Conservation (phyloP, 2,888 invertebrate genomes). For the Agonopterix arenella region DNA sequence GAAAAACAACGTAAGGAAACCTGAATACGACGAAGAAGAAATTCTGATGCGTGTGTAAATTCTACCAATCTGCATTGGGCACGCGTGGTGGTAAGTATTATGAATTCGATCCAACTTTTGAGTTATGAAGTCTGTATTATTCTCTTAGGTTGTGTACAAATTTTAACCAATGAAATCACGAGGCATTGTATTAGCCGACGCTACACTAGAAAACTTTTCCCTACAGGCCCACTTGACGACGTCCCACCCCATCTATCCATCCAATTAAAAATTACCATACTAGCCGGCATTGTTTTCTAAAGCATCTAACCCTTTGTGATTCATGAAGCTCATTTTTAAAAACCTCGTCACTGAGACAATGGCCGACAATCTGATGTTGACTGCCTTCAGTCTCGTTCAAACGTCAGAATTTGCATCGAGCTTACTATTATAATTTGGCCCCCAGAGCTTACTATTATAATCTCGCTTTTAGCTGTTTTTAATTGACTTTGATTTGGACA, state of each 20-base stretch:
- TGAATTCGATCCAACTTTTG: no score
- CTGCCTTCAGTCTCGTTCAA: conserved; percentile 1
- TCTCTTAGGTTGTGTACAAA: no score
- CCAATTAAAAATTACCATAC: conserved; percentile 10
- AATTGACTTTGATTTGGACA: background rate
- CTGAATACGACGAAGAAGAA: no score
- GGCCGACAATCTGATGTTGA: conserved; percentile 4
- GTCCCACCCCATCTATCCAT: background rate
- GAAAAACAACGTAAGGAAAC: no score
- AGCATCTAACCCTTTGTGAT: conserved; percentile 6
- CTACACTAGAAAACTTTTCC: no score
- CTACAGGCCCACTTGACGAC: no score
- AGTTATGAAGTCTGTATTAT: no score
- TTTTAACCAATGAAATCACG: no score
- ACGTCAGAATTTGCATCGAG: conserved; percentile 2
- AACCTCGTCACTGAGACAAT: conserved; percentile 3
- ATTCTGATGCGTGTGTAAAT: no score
- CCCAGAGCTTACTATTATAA: background rate
- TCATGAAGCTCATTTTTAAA: conserved; percentile 8
- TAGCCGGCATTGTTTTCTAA: background rate
- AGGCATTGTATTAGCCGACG: no score
- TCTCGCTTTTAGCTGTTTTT: background rate
- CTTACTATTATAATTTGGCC: background rate
- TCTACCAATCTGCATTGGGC: no score
- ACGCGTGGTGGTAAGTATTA: no score